phyloP scores from a whole-genome alignment of 2,888 invertebrate genomes.

The Apamea anceps region DNA sequence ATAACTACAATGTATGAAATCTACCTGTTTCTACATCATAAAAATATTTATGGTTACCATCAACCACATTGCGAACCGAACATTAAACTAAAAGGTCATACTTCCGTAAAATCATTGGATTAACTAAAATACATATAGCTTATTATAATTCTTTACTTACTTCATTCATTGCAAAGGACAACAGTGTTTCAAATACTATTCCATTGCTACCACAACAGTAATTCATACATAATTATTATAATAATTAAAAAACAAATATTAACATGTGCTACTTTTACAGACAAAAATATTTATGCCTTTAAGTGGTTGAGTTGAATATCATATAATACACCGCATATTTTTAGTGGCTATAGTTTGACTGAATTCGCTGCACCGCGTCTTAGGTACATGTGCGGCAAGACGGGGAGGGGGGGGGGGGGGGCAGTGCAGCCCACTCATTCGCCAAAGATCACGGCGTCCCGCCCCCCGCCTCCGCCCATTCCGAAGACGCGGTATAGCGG shows the following conservation, averaged over 20 bases:
- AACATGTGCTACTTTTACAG: background rate
- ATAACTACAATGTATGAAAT: constrained; percentile 25
- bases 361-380: background rate
- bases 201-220: constrained; percentile 9
- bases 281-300: background rate
- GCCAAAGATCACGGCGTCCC: background rate
- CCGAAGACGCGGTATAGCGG: background rate
- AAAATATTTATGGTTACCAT: background rate
- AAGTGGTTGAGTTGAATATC: constrained; percentile 10
- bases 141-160: constrained; percentile 15
- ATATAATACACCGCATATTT: background rate
- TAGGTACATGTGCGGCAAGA: background rate
- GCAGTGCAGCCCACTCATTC: background rate
- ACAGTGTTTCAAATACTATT: constrained; percentile 6
- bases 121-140: constrained; percentile 45
- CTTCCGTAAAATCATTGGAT: constrained; percentile 38
- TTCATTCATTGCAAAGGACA: constrained; percentile 28
- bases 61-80: constrained; percentile 20
- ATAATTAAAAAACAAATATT: constrained; percentile 13
- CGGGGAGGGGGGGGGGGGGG: too few species aligned
- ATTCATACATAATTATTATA: constrained; percentile 20
- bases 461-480: background rate
- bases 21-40: constrained; percentile 16
- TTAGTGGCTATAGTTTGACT: background rate
- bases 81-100: constrained; percentile 46